Percentiles rank a stretch among this genome's conserved stretches.
phyloP scores from a whole-genome alignment of 1,140 invertebrate genomes.

The Lepeophtheirus salmonis region DNA sequence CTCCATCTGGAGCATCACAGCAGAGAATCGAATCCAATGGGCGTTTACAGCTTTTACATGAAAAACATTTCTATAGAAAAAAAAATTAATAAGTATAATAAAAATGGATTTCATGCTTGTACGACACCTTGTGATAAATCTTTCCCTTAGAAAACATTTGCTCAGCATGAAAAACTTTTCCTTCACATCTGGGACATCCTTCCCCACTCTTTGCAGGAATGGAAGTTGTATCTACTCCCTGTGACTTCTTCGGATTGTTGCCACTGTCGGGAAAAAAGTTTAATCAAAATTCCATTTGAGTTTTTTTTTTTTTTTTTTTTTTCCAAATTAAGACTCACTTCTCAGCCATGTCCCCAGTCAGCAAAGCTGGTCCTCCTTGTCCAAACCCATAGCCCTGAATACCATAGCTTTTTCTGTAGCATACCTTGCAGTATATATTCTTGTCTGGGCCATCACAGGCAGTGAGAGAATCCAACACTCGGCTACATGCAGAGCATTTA shows the following conservation, averaged over 20 bases:
- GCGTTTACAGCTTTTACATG: conserved; percentile 46
- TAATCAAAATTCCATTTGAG: no score
- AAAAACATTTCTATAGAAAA: conserved; percentile 2
- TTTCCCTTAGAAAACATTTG: conserved; percentile 7
- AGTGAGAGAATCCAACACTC: conserved; percentile 64
- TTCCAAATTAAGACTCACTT: neutral
- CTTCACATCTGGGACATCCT: conserved; percentile 73
- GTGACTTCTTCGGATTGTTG: neutral
- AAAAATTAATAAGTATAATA: neutral
- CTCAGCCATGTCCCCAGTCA: neutral
- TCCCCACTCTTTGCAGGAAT: conserved; percentile 67
- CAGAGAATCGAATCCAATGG: conserved; percentile 76
- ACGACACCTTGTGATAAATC: conserved; percentile 1
- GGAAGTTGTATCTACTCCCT: conserved; percentile 46
- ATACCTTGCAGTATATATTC: conserved; percentile 60
- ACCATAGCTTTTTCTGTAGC: conserved; percentile 21
- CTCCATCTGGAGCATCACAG: conserved; percentile 66
- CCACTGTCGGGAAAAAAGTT: neutral
- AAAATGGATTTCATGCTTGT: no score
- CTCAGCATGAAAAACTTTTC: conserved; percentile 31
- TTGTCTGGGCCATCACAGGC: conserved; percentile 71
- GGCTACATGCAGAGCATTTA: conserved; percentile 34
- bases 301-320: no score
- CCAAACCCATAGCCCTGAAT: conserved; percentile 8
- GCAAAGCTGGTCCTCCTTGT: conserved; percentile 3